Base-by-base conservation (phyloP, 1,140 invertebrate genomes). In the Aphis craccivora region DNA sequence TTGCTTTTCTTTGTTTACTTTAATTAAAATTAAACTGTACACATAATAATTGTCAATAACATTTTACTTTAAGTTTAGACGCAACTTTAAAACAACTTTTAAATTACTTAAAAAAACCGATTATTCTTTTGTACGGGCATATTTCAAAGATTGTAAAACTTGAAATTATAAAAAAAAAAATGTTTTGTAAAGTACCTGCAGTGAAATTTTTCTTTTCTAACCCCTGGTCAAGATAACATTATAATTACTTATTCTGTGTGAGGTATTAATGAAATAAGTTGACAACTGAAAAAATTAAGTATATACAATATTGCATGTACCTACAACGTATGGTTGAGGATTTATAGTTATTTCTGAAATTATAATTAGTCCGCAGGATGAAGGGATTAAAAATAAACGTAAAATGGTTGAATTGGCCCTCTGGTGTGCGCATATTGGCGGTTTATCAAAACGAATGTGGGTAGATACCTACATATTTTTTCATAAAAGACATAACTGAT, bases 341-440 rank as follows among this genome's bases (percentile, higher is more conserved):
- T 89, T 55, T 89, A 53, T 40, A 51, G 45, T 89, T 55, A 89
- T 37, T 55, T 40, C 35, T 89, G 48, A 55, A 89, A 89, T 89
- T 55, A 37, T 89, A 89, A 55, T 55, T 37, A 55, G 51, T 89
- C 35, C 22, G 22, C 20, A 37, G 48, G 88, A 89, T 7, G 51
- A 37, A 89, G 14, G n/a, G 51, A 89, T 89, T 89, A 89, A 53
- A 89, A 89, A 89, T 89, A 89, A 55, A 89, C 30, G 45, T 37
- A 55, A 89, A n/a, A 76, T 25, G 51, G 22, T 40, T 22, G 51
- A 89, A 89, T 55, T 14, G 20, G 48, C 35, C 51, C 51, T 89
- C 35, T 5, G 8, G 8, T 37, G 35, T 25, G 22, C 23, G 8
- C 55, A 53, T 35, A 20, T 89, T 37, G 35, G 35, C 35, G 51